phyloP scores from a whole-genome alignment of 2,797 vertebrate genomes.

The Alcedo atthis region DNA sequence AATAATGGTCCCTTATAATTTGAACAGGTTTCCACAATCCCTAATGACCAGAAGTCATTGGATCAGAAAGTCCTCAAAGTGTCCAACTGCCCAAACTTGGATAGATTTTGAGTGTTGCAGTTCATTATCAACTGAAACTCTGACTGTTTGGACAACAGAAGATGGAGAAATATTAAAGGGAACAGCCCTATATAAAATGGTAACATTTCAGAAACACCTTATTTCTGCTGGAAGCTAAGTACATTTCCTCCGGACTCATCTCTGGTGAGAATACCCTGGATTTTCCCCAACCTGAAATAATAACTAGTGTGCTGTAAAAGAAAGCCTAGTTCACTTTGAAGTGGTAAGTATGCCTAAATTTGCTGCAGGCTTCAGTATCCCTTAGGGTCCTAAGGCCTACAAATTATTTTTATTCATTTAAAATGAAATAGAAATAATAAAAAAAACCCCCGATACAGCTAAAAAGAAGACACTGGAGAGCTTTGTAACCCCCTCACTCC shows the following conservation, averaged over 20 bases:
- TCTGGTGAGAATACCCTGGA: not conserved
- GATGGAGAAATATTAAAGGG: not conserved
- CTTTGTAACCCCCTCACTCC: not conserved
- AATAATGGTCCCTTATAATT: not conserved
- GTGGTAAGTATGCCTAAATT: conserved; percentile 37
- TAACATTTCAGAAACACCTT: not conserved
- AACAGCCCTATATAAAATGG: not conserved
- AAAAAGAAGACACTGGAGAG: not conserved
- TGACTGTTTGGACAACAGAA: not conserved
- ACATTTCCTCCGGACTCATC: not conserved
- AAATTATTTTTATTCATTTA: conserved; percentile 52
- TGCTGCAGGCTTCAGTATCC: conserved; percentile 12
- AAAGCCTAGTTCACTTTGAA: conserved; percentile 44
- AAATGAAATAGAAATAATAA: conserved; percentile 22
- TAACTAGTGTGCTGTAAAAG: conserved; percentile 4
- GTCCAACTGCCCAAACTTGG: not conserved
- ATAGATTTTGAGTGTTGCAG: not conserved
- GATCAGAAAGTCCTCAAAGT: not conserved
- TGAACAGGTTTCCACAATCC: not conserved
- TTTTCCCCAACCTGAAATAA: not conserved
- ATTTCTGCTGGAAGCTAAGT: conserved; percentile 16
- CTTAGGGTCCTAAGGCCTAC: conserved; percentile 1
- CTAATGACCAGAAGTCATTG: not conserved
- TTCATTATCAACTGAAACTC: not conserved
- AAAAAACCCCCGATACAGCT: not conserved